phyloP scores from a whole-genome alignment of 1,140 invertebrate genomes.

The Chelonus insularis region DNA sequence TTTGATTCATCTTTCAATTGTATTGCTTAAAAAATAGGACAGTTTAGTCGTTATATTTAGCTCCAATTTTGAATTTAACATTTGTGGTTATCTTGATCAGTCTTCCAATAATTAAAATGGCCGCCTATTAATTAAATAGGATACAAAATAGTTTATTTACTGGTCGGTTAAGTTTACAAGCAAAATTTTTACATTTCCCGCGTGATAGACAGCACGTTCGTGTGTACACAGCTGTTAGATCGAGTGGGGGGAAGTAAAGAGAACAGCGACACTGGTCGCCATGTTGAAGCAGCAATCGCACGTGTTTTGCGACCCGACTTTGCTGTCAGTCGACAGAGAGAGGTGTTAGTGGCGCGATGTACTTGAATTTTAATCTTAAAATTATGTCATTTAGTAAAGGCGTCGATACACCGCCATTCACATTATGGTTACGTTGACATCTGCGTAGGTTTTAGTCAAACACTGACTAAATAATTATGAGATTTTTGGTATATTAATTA shows the following conservation, averaged over 20 bases:
- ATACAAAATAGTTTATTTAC: too few relatives aligned
- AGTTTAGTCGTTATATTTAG: too few relatives aligned
- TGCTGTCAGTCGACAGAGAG: conserved; percentile 16
- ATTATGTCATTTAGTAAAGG: neutral
- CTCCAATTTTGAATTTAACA: too few relatives aligned
- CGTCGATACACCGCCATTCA: neutral
- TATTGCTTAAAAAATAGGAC: too few relatives aligned
- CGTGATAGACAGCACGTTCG: too few relatives aligned
- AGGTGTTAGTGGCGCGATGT: conserved; percentile 23
- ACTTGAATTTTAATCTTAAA: conserved; percentile 14
- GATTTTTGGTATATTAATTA: neutral
- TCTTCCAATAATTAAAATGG: too few relatives aligned
- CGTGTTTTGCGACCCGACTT: conserved; percentile 23
- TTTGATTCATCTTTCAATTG: too few relatives aligned
- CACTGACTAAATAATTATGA: neutral
- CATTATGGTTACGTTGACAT: neutral
- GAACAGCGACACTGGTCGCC: conserved; percentile 16
- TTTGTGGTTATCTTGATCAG: too few relatives aligned
- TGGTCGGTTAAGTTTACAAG: too few relatives aligned
- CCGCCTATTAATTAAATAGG: too few relatives aligned
- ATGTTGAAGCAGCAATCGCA: conserved; percentile 26
- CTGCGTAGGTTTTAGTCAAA: neutral
- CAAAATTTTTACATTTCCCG: too few relatives aligned
- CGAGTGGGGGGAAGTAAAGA: neutral
- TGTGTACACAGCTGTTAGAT: neutral